Evolutionary conservation across 2,888 invertebrate genomes (phyloP).

Genomic region (Andrena haemorrhoa): DNA sequence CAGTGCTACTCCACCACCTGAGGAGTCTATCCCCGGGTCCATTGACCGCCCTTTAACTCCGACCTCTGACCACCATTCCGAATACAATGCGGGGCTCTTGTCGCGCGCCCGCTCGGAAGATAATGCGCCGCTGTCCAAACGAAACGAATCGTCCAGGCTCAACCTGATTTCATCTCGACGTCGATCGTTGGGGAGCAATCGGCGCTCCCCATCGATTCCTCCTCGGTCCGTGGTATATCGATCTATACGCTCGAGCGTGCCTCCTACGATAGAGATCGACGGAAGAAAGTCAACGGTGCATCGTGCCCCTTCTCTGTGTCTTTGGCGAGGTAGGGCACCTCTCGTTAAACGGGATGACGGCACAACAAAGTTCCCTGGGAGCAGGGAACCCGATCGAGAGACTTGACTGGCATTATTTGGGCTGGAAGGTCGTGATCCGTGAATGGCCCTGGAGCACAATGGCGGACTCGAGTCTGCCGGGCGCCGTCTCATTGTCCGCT

Average conservation of each 20-base stretch:
- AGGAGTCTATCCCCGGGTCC: constrained; percentile 44
- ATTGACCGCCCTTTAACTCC: constrained; percentile 55
- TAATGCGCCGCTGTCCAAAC: constrained; percentile 61
- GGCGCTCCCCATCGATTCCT: constrained; percentile 40
- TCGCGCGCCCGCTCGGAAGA: constrained; percentile 54
- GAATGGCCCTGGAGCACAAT: constrained; percentile 65
- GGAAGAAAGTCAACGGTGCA: constrained; percentile 44
- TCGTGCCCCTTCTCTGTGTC: not conserved
- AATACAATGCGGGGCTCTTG: constrained; percentile 60
- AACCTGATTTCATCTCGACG: constrained; percentile 62
- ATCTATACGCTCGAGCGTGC: constrained; percentile 23
- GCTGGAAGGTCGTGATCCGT: constrained; percentile 64
- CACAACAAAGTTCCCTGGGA: constrained; percentile 57
- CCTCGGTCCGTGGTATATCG: constrained; percentile 20
- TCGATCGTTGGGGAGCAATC: constrained; percentile 52
- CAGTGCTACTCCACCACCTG: constrained; percentile 41
- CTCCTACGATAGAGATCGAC: constrained; percentile 54
- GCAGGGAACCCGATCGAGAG: constrained; percentile 36
- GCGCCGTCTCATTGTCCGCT: constrained; percentile 65
- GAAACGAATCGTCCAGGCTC: constrained; percentile 53
- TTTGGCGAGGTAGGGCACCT: constrained; percentile 19
- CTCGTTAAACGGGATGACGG: constrained; percentile 71
- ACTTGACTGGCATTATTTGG: constrained; percentile 68
- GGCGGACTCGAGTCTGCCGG: constrained; percentile 48
- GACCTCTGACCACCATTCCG: constrained; percentile 58